Conservation (phyloP, 1,140 invertebrate genomes). For the Battus philenor region DNA sequence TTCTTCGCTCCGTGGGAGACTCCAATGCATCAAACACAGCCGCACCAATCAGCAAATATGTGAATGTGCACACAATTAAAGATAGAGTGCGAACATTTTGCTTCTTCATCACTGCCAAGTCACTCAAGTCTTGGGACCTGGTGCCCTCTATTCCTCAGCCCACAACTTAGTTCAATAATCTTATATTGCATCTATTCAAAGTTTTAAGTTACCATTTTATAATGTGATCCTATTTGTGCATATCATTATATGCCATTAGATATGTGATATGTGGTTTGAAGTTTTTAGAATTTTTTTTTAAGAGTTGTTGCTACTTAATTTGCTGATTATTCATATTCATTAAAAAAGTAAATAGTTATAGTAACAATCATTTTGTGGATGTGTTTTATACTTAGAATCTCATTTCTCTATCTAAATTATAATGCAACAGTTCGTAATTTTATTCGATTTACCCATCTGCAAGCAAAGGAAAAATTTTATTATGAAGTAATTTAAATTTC, state of each 20-base stretch:
- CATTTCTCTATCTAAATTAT: too few relatives aligned
- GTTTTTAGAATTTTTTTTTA: neutral
- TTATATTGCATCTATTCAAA: conserved; percentile 21
- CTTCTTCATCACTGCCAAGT: conserved; percentile 86
- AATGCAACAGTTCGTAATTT: too few relatives aligned
- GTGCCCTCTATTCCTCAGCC: conserved; percentile 35
- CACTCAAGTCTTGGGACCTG: conserved; percentile 55
- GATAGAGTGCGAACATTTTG: conserved; percentile 99
- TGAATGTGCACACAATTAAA: conserved; percentile 99
- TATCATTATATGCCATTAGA: neutral
- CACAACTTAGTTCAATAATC: conserved; percentile 36
- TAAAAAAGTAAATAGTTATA: neutral
- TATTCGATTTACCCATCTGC: conserved; percentile 3
- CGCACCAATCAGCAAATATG: conserved; percentile 98
- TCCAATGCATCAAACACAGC: conserved; percentile 99
- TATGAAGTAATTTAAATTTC: too few relatives aligned
- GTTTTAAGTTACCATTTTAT: conserved; percentile 34
- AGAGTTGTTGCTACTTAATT: neutral
- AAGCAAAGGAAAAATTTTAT: neutral
- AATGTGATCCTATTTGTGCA: neutral
- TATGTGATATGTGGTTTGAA: conserved; percentile 1
- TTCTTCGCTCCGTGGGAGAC: conserved; percentile 93
- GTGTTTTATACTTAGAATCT: neutral
- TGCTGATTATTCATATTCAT: neutral
- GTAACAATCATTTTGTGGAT: conserved; percentile 6